A percentile compares a stretch with the other conserved stretches of the same genome.
These are phyloP conservation scores for Oreortyx pictus DNA, from an alignment of 2,797 vertebrate species.

Conservation along the genomic window DNA sequence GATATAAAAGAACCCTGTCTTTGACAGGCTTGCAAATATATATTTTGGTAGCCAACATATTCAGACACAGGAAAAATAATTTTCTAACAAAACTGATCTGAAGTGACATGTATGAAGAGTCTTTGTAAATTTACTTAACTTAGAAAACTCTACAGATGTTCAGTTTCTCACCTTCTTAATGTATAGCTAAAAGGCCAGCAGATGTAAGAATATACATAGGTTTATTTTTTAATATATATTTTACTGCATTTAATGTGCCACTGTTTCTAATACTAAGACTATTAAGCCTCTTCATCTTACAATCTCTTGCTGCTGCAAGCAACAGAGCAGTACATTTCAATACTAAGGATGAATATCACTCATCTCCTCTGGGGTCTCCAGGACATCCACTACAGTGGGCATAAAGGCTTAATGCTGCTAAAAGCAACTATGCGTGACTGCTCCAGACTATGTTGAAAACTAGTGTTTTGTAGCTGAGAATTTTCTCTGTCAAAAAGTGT, in stretches of 20 bases:
- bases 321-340: slow-evolving; percentile 6
- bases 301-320: slow-evolving; percentile 60
- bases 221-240: slow-evolving; percentile 20
- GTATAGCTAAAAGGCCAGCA: not conserved
- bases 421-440: not conserved
- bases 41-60: not conserved
- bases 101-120: not conserved
- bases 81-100: not conserved
- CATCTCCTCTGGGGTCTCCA: slow-evolving; percentile 23
- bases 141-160: not conserved
- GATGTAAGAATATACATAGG: not conserved
- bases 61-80: not conserved
- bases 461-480: not conserved
- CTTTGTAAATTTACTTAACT: not conserved
- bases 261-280: slow-evolving; percentile 33
- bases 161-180: not conserved
- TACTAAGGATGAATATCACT: not conserved
- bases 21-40: not conserved
- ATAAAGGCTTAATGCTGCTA: not conserved
- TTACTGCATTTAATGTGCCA: slow-evolving; percentile 38
- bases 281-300: slow-evolving; percentile 68
- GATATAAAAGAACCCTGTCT: not conserved
- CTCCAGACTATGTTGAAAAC: not conserved
- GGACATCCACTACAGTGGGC: not conserved
- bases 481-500: not conserved